Evolutionary conservation across 2,888 invertebrate species (phyloP), one percentile per base, ranked within the genome.

Genomic region (Flabesymbios commensalis): DNA sequence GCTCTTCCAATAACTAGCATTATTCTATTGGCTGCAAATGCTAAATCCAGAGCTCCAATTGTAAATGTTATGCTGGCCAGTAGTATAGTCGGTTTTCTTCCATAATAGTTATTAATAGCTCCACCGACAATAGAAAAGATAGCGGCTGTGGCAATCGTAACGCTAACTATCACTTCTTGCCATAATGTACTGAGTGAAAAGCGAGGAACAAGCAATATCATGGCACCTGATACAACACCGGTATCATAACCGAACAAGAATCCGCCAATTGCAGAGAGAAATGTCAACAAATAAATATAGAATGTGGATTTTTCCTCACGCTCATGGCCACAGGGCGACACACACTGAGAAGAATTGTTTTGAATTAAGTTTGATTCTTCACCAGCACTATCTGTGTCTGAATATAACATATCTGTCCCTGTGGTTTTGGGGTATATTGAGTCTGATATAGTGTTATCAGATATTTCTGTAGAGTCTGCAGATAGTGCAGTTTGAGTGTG

Each of bases 201-300:
- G 43, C 81, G 74, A 57, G 80, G 77, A 61, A 82, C 75, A 24
- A 84, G 70, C 36, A 81, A 68, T 29, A 84, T 74, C 80, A 84
- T 82, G 5, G 85, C 84, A 10, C 85, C 84, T 0, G 85, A 85
- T 24, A 86, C 84, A 31, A 86, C 84, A 10, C 86, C 85, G 0
- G 86, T 87, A 68, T 86, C 86, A 72, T 87, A 86, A 31, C 86
- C 86, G 72, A 86, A 86, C 3, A 85, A 75, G 66, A 85, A 84
- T 3, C 85, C 85, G 4, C 85, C 85, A 14, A 85, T 75, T 48
- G 84, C 83, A 17, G 84, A 80, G 51, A 85, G 74, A 63, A 80
- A 72, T 28, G 84, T 82, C 61, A 84, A 71, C 33, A 80, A 65
- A 69, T 80, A 81, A 28, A 78, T 61, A 22, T 17, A 45, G 19